Evolutionary conservation across 35 echinoderm and acorn worm genomes (phyloP).

Genomic region (Ophiothrix spiculata): DNA sequence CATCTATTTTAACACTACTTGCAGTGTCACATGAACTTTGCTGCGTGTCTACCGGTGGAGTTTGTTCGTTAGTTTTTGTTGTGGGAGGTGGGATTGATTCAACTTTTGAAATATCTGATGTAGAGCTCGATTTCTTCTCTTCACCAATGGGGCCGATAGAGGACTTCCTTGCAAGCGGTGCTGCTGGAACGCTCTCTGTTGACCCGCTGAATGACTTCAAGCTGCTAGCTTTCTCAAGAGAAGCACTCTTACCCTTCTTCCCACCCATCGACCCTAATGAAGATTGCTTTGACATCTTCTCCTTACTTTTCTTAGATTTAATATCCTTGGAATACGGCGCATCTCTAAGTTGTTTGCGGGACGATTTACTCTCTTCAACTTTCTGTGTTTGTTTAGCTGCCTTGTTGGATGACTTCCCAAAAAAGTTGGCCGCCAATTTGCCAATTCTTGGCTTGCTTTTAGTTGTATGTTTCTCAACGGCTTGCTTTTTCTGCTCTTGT

Average conservation of each 20-base stretch:
- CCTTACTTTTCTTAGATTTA: neutral
- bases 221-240: neutral
- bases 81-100: neutral
- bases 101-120: neutral
- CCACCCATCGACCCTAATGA: neutral
- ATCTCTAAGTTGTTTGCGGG: neutral
- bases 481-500: neutral
- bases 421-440: neutral
- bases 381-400: neutral
- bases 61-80: no score
- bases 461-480: neutral
- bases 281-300: neutral
- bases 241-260: neutral
- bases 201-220: neutral
- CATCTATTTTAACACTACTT: neutral
- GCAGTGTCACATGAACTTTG: neutral
- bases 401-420: neutral
- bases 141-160: neutral
- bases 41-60: no score
- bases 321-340: neutral
- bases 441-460: neutral
- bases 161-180: neutral
- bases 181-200: neutral
- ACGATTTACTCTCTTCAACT: neutral
- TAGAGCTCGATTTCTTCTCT: neutral